Evolutionary conservation across 1,140 invertebrate species (phyloP).

Genomic region (Lasaia peninsularis): DNA sequence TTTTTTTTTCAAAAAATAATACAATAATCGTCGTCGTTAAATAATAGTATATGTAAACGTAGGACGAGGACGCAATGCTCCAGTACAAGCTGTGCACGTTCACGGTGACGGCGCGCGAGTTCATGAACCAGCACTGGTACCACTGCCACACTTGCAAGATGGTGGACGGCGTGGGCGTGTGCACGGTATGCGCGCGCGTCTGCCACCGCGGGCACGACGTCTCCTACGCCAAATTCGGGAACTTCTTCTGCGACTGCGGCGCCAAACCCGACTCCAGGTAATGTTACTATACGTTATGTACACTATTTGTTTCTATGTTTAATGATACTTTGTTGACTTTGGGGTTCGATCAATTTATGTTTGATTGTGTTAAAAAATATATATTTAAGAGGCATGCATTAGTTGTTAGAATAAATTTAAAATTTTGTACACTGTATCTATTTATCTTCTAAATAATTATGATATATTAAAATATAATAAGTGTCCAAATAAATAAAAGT

Average conservation of each 20-base stretch:
- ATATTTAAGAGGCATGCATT: no score
- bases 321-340: no score
- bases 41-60: background rate
- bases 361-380: no score
- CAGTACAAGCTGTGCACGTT: slow-evolving; percentile 97
- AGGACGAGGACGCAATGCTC: slow-evolving; percentile 94
- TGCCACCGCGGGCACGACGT: slow-evolving; percentile 98
- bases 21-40: no score
- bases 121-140: slow-evolving; percentile 99
- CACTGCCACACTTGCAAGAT: slow-evolving; percentile 99
- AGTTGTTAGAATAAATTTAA: no score
- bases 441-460: no score
- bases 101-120: slow-evolving; percentile 97
- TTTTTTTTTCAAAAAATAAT: no score
- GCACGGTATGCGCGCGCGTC: slow-evolving; percentile 96
- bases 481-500: no score
- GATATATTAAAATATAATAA: no score
- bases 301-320: no score
- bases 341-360: no score
- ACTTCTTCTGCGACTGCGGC: slow-evolving; percentile 99
- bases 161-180: slow-evolving; percentile 98
- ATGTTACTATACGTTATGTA: slow-evolving; percentile 1
- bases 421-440: no score
- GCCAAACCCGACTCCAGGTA: slow-evolving; percentile 90
- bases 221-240: slow-evolving; percentile 98